These are phyloP conservation scores for Agonopterix arenella DNA, from an alignment of 2,888 invertebrate species.

Conservation along the genomic window DNA sequence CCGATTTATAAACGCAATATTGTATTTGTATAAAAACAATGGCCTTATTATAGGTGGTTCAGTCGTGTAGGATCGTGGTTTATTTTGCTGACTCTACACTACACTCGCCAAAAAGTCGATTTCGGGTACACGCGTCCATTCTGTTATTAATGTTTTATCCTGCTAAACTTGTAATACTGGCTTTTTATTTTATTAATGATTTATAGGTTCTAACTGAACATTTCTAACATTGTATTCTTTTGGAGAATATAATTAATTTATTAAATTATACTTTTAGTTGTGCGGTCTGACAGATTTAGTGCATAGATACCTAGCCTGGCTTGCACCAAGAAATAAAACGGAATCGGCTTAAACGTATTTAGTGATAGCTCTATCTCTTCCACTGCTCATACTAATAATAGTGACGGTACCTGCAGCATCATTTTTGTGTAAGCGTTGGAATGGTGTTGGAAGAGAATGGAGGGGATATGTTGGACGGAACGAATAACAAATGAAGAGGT, in stretches of 20 bases:
- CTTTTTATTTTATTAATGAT: background rate
- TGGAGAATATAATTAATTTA: background rate
- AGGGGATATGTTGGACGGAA: too few species aligned
- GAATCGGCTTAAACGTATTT: too few species aligned
- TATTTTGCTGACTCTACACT: slow-evolving; percentile 25
- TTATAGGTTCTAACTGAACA: background rate
- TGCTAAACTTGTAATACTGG: background rate
- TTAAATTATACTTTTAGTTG: too few species aligned
- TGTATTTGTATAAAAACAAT: slow-evolving; percentile 77
- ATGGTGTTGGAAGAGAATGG: too few species aligned
- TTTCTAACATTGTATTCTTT: background rate
- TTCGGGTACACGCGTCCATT: slow-evolving; percentile 28
- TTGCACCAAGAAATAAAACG: too few species aligned
- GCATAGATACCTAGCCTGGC: too few species aligned
- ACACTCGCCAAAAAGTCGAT: slow-evolving; percentile 44
- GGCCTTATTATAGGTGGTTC: slow-evolving; percentile 73
- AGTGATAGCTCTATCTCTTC: too few species aligned
- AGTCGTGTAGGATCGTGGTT: slow-evolving; percentile 47
- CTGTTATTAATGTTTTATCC: slow-evolving; percentile 12
- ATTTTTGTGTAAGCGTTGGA: too few species aligned
- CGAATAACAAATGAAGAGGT: too few species aligned
- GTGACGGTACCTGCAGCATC: too few species aligned
- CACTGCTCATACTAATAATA: too few species aligned
- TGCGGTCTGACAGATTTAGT: too few species aligned
- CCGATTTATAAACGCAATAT: slow-evolving; percentile 76